Evolutionary conservation across 2,113 vertebrate genomes (phyloP), one percentile per base, ranked within the genome.

Genomic region (Typhlomys cinereus): DNA sequence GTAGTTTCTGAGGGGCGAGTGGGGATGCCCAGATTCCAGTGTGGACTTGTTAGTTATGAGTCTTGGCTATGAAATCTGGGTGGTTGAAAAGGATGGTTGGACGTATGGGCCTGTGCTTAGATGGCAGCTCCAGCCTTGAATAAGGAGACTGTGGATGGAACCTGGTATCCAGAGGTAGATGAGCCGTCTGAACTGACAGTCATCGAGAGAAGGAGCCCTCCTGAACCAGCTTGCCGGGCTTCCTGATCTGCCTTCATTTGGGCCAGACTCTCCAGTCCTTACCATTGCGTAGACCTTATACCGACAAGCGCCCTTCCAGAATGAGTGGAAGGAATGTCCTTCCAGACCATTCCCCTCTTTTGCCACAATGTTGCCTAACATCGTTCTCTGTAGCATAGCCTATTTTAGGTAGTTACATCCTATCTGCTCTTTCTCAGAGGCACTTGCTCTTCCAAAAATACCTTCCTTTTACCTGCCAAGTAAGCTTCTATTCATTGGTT

Each of bases 361-460:
- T 54, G 39, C 54, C 13, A 12, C 23, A 2, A 0, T 3, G 10
- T 57, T 15, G 7, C 57, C 64, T 10, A 2, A 3, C 7, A 7
- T 21, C 69, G 66, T 2, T 34, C 64, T 64, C 29, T 54, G 1
- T 23, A 8, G 29, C 18, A 6, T 52, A 89, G 12, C 0, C 36
- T 81, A 64, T 62, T n/a, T 41, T 52, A 14, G 66, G 0, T 15
- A 10, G 34, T 7, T 6, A 27, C 25, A 12, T 23, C 69, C 75
- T 64, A 0, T 2, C 29, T 10, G 46, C 69, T 15, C n/a, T 17
- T 62, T 36, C 1, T 15, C 4, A 13, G 34, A 36, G 20, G 18
- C 12, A 25, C 52, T 27, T 29, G 34, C 7, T 50, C 15, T 57
- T 91, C 66, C 46, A 12, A 2, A 25, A 39, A n/a, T 61, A n/a